Base-by-base conservation (phyloP, 2,113 vertebrate genomes). In the Oryctolagus cuniculus region DNA sequence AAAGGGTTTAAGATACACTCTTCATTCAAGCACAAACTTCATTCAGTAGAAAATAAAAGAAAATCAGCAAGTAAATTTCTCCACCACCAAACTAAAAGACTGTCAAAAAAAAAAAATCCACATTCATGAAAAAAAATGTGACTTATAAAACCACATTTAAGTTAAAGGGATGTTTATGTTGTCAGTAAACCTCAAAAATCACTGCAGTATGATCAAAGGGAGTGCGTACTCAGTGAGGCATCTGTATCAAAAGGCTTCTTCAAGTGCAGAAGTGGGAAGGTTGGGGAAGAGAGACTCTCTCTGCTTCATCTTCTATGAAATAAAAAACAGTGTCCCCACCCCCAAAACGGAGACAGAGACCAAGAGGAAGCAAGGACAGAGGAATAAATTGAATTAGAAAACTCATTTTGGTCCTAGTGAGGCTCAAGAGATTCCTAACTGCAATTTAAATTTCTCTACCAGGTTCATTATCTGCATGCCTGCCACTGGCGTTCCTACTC, bases 21-120 rank as follows among this genome's bases (percentile, higher is more conserved):
- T 99, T 99, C 99, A 99, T 99, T 99, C 98, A 99, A 99, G 99
- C 99, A 98, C 98, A 98, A 97, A 96, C 91, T 83, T 97, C 97
- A 97, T 94, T 97, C 91, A 74, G 94, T 96, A 93, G 66, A 97
- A 97, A 90, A 95, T 92, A 94, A 95, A 97, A 96, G 73, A 98
- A 98, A 99, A 99, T 98, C 98, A 96, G 98, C 99, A 92, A 96
- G 98, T 98, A 97, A 97, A 98, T 98, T 97, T 98, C 99, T 99
- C 98, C 98, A 99, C 98, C 97, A 98, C 97, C 97, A 97, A 96
- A 97, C 74, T 10, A 93, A 97, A 83, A 94, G 44, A 88, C 12
- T 95, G 91, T 89, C 4, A 91, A 96, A 96, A 96, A 97, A 96
- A 97, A 90, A 93, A 89, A 90, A 93, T 80, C 44, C 63, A 93